Base-by-base conservation (phyloP, 2,888 invertebrate genomes). In the Dinocampus coccinellae region DNA sequence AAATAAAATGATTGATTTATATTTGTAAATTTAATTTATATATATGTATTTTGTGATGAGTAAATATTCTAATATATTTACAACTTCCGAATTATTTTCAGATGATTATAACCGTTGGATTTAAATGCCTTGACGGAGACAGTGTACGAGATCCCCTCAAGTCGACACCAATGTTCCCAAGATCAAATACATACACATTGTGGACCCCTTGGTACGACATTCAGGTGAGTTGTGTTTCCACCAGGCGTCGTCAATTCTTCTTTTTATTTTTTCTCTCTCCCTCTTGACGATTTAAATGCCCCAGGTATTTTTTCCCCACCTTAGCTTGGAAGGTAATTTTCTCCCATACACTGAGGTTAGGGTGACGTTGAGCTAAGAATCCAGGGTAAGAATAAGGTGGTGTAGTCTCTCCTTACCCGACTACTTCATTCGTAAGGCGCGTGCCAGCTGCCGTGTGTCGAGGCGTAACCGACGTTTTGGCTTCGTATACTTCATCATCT, bases 381-480 rank as follows among this genome's bases (percentile, higher is more conserved):
- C 52, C 66, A 70, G 69, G 69, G 64, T 72, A 66, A 60, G 71
- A 69, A 69, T 66, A 73, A 65, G 57, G 66, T 39, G 61, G 63
- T 29, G 53, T 34, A 53, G 67, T 58, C 63, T 69, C 63, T 70
- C 66, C 70, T 65, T 69, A 63, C 52, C n/a, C 58, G 69, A 74
- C 66, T 76, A 80, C 80, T 80, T 72, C 76, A 55, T 66, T 75
- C 70, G 73, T 78, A 77, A 77, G 80, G 85, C 86, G 86, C 87
- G 87, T 87, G 86, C 85, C 87, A 87, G 87, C 87, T 87, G 87
- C 85, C 80, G 81, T 79, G 47, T 16, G 77, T 76, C 83, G 75
- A 85, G 85, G 86, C 85, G 84, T 87, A 87, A 87, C 87, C 87
- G 87, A 85, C 87, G 81, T 86, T 86, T 85, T 83, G 84, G 85